These are phyloP conservation scores for Drosophila emarginata DNA, from an alignment of 2,888 invertebrate species.

Conservation along the genomic window DNA sequence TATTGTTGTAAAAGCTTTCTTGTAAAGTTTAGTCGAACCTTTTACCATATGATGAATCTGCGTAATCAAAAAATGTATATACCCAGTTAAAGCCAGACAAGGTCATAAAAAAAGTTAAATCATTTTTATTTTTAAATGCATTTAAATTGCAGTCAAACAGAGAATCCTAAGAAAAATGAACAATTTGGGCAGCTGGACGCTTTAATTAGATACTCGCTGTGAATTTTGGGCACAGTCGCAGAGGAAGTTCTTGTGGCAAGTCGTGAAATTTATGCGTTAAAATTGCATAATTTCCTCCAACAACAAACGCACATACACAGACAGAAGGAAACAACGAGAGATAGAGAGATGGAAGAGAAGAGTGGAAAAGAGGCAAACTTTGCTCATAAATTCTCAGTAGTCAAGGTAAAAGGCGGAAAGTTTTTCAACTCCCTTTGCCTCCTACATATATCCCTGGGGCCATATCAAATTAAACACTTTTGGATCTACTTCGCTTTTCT, in stretches of 20 bases:
- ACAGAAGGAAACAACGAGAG: slow-evolving; percentile 16
- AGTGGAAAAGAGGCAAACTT: slow-evolving; percentile 45
- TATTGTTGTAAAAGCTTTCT: no score
- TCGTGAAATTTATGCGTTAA: slow-evolving; percentile 71
- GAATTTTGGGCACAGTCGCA: slow-evolving; percentile 30
- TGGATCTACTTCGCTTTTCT: slow-evolving; percentile 22
- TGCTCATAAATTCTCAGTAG: slow-evolving; percentile 67
- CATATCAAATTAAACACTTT: slow-evolving; percentile 74
- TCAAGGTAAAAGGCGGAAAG: slow-evolving; percentile 68
- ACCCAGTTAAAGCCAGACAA: background rate
- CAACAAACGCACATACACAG: slow-evolving; percentile 29
- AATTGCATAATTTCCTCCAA: slow-evolving; percentile 70
- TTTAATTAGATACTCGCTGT: slow-evolving; percentile 68
- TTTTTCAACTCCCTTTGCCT: slow-evolving; percentile 43
- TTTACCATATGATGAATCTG: background rate
- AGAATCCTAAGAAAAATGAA: background rate
- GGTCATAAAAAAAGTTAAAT: slow-evolving; percentile 13
- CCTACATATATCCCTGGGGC: slow-evolving; percentile 26
- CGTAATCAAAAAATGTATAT: background rate
- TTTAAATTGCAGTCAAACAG: slow-evolving; percentile 45
- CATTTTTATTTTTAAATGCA: slow-evolving; percentile 23
- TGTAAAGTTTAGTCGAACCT: no score
- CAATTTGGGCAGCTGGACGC: slow-evolving; percentile 51
- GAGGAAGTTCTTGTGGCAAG: slow-evolving; percentile 39
- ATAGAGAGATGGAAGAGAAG: background rate